A percentile compares a stretch with the other conserved stretches of the same genome.
Conservation (phyloP, 2,888 invertebrate genomes). For the Creontiades dilutus region DNA sequence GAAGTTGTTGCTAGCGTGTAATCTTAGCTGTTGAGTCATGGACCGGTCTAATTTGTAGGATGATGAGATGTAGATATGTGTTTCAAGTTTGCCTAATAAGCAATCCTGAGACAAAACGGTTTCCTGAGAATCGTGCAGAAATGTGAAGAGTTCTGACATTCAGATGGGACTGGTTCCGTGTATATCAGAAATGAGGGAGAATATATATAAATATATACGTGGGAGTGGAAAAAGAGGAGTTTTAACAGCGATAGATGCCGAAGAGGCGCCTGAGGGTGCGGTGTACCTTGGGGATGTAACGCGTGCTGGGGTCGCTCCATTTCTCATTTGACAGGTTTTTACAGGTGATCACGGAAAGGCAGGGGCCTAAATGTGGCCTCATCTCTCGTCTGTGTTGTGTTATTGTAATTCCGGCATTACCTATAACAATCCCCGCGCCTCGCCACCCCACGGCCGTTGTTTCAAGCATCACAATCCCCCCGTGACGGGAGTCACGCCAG, state of each 20-base stretch:
- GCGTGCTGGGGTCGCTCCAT: slow-evolving; percentile 32
- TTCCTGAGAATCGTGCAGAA: neutral
- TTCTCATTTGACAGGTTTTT: slow-evolving; percentile 45
- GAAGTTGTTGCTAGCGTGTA: no score
- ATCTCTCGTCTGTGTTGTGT: slow-evolving; percentile 29
- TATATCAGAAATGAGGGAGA: neutral
- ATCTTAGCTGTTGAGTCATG: neutral
- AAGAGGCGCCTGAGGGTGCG: neutral
- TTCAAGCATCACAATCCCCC: slow-evolving; percentile 9
- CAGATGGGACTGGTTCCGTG: neutral
- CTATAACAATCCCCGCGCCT: slow-evolving; percentile 27
- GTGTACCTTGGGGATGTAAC: slow-evolving; percentile 37
- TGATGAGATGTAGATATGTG: neutral
- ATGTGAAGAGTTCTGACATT: neutral
- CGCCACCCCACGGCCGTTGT: neutral
- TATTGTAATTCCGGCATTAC: slow-evolving; percentile 60
- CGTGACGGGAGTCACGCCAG: slow-evolving; percentile 25
- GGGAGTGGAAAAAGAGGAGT: slow-evolving; percentile 13
- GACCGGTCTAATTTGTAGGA: neutral
- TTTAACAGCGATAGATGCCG: slow-evolving; percentile 17
- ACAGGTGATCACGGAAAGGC: slow-evolving; percentile 59
- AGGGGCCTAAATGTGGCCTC: slow-evolving; percentile 55
- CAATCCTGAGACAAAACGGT: neutral
- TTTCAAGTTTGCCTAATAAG: neutral
- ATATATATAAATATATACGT: neutral